Conservation (phyloP, 2,888 invertebrate genomes). For the Nyleta sp. region DNA sequence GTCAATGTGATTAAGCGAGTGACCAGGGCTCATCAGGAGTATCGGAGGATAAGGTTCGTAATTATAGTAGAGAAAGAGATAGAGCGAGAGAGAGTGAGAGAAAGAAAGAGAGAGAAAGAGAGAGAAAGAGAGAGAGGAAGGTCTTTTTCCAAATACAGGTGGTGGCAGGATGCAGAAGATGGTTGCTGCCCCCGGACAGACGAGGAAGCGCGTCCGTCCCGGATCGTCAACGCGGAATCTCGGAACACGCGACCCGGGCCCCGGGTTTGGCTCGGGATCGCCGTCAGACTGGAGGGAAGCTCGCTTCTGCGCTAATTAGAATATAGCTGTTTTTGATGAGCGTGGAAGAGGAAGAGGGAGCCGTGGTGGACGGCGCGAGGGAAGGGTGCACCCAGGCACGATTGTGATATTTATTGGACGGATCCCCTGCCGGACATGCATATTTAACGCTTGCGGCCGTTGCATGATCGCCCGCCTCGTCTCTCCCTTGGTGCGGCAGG, state of each 20-base stretch:
- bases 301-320: constrained; percentile 76
- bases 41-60: constrained; percentile 24
- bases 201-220: too few species aligned
- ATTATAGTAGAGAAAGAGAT: neutral
- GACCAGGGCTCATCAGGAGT: constrained; percentile 18
- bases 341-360: constrained; percentile 82
- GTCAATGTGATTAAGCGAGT: constrained; percentile 41
- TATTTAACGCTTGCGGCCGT: constrained; percentile 78
- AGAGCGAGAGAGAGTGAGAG: too few species aligned
- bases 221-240: neutral
- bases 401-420: constrained; percentile 80
- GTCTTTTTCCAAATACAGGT: too few species aligned
- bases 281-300: constrained; percentile 12
- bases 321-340: constrained; percentile 83
- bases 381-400: constrained; percentile 69
- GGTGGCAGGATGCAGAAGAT: too few species aligned
- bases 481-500: constrained; percentile 52
- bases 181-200: too few species aligned
- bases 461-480: constrained; percentile 53
- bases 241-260: too few species aligned
- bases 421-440: constrained; percentile 81
- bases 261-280: too few species aligned
- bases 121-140: neutral
- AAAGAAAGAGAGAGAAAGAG: too few species aligned
- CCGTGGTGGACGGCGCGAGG: constrained; percentile 71